Percentiles rank a stretch among this genome's conserved stretches.
phyloP scores from a whole-genome alignment of 1,140 invertebrate genomes.

The Watersipora subatra region DNA sequence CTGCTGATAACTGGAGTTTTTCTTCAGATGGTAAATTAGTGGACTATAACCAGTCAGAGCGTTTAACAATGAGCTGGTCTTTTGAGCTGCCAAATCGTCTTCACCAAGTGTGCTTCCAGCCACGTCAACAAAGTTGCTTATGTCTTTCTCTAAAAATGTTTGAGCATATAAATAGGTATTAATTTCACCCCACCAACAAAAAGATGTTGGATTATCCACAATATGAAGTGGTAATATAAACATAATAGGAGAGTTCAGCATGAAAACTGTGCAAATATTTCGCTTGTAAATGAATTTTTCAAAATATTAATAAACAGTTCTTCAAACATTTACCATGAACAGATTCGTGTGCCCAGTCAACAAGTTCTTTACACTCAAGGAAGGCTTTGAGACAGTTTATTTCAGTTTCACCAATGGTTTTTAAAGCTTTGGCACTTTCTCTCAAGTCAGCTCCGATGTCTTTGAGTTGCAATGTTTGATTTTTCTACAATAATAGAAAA shows the following conservation, averaged over 20 bases:
- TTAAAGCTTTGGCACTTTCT: background rate
- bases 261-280: background rate
- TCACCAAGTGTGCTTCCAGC: conserved; percentile 30
- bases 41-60: conserved; percentile 30
- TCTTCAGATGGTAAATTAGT: conserved; percentile 21
- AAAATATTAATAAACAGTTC: background rate
- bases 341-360: background rate
- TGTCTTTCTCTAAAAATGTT: conserved; percentile 17
- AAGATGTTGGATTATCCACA: background rate
- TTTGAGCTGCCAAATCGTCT: conserved; percentile 21
- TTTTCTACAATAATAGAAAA: background rate
- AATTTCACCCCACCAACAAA: background rate
- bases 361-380: background rate
- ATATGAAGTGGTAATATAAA: background rate
- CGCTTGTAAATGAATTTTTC: background rate
- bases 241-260: background rate
- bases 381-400: background rate
- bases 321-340: background rate
- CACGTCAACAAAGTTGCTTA: conserved; percentile 35
- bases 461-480: background rate
- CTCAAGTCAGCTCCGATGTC: background rate
- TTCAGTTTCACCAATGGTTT: background rate
- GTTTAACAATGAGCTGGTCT: conserved; percentile 23
- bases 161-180: background rate
- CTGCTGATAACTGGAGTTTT: conserved; percentile 14